Evolutionary conservation across 2,113 vertebrate species (phyloP), one percentile per base, ranked within the genome.

Genomic region (Notechis scutatus): DNA sequence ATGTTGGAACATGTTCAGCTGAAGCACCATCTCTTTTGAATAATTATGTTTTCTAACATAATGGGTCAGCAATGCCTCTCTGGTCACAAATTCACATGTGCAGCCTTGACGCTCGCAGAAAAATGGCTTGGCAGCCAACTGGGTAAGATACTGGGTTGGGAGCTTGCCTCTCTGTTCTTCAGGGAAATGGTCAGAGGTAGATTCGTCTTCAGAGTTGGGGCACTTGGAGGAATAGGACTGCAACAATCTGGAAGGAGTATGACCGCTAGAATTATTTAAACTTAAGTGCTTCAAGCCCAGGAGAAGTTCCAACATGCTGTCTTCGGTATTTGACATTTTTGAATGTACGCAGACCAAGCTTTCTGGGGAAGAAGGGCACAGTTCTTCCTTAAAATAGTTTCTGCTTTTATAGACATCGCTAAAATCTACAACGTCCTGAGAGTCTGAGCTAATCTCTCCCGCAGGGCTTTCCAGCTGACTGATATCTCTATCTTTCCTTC

Each of bases 51-150:
- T 98, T 95, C 95, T 98, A 95, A 98, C 97, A 91, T 99, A 99
- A 98, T 99, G 99, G 92, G 98, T 98, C 94, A 98, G 94, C 91
- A 99, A 98, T 93, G 98, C 99, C 96, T 98, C 98, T 96, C 98
- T 98, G 93, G 98, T 99, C 92, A 99, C 99, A 92, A 98, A 99
- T 93, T 98, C 98, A 1, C 98, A 99, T 1, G 96, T 95, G 92
- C 99, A 99, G 20, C 97, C 97, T 90, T 98, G 97, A 89, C 98
- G 96, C 93, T 98, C 98, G 93, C 99, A 99, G 92, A 97, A 95
- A 95, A 98, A 99, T 5, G 99, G 99, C 96, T 99, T 99, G 85
- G 97, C 98, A 92, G 97, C 96, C 88, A 98, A 97, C 0, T 98
- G 98, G 54, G 98, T 97, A 95, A 99, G 98, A 88, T 97, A 97